These are phyloP conservation scores for Hanleya hanleyi DNA, from an alignment of 2,888 invertebrate genomes.

Conservation along the genomic window DNA sequence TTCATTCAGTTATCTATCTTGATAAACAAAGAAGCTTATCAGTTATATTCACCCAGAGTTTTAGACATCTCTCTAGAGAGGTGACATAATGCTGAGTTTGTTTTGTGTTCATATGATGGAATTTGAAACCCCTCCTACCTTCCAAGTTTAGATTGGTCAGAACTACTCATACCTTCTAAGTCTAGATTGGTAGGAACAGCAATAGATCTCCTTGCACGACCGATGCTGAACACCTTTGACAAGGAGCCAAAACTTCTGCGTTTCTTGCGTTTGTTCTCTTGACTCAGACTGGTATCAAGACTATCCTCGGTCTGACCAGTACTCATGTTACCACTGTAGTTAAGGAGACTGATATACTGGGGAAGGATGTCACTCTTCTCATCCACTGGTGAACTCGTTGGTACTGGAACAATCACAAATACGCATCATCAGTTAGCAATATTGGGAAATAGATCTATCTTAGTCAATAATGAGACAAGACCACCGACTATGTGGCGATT, in stretches of 20 bases:
- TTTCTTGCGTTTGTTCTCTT: constrained; percentile 51
- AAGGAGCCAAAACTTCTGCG: constrained; percentile 58
- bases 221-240: constrained; percentile 59
- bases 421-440: too few relatives aligned
- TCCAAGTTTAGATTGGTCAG: too few relatives aligned
- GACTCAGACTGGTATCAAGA: constrained; percentile 49
- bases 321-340: constrained; percentile 21
- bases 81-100: too few relatives aligned
- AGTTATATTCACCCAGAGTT: too few relatives aligned
- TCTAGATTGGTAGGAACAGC: constrained; percentile 51
- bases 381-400: constrained; percentile 43
- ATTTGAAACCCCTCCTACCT: too few relatives aligned
- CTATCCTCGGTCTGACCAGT: constrained; percentile 20
- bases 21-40: too few relatives aligned
- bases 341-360: constrained; percentile 43
- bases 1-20: too few relatives aligned
- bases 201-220: constrained; percentile 58
- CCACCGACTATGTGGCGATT: too few relatives aligned
- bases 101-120: too few relatives aligned
- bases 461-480: too few relatives aligned
- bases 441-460: too few relatives aligned
- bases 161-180: constrained; percentile 56
- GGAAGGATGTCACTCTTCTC: constrained; percentile 39
- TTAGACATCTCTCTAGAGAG: too few relatives aligned
- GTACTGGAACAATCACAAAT: constrained; percentile 38